Evolutionary conservation across 1,140 invertebrate species (phyloP).

Genomic region (Littorina saxatilis): DNA sequence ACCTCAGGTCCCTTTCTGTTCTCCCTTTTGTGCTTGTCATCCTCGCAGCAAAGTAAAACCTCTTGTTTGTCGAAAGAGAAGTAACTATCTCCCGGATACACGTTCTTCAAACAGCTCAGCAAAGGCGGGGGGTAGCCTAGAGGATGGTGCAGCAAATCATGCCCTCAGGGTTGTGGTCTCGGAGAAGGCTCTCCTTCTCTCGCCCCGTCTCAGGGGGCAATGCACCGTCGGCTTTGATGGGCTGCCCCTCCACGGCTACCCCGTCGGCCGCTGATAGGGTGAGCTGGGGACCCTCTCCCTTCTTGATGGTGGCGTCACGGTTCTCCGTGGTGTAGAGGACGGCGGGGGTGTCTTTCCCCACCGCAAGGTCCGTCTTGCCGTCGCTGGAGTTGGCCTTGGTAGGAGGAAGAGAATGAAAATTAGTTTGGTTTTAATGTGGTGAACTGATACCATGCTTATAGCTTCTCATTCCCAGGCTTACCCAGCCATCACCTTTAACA

Average conservation of each 20-base stretch:
- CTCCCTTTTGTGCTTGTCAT: too few relatives aligned
- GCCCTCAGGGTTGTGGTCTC: constrained; percentile 37
- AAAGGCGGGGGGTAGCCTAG: constrained; percentile 29
- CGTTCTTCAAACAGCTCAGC: too few relatives aligned
- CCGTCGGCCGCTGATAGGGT: background rate
- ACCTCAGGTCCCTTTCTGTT: too few relatives aligned
- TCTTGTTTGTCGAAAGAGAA: too few relatives aligned
- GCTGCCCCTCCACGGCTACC: constrained; percentile 11
- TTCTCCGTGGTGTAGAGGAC: background rate
- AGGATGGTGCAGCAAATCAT: constrained; percentile 40
- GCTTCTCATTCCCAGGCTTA: too few relatives aligned
- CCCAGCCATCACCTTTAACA: too few relatives aligned
- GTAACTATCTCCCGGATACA: too few relatives aligned
- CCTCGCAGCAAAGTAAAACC: too few relatives aligned
- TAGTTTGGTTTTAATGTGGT: too few relatives aligned
- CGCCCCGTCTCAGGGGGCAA: constrained; percentile 20
- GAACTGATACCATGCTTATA: too few relatives aligned
- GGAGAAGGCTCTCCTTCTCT: constrained; percentile 34
- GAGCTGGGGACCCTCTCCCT: constrained; percentile 33
- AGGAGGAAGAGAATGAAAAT: background rate
- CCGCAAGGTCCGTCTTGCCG: background rate
- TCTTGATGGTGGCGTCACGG: background rate
- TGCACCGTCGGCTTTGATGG: constrained; percentile 11
- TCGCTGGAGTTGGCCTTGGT: background rate
- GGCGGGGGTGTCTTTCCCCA: background rate